Evolutionary conservation across 2,888 invertebrate species (phyloP), one percentile per base, ranked within the genome.

Genomic region (Diaprepes abbreviatus): DNA sequence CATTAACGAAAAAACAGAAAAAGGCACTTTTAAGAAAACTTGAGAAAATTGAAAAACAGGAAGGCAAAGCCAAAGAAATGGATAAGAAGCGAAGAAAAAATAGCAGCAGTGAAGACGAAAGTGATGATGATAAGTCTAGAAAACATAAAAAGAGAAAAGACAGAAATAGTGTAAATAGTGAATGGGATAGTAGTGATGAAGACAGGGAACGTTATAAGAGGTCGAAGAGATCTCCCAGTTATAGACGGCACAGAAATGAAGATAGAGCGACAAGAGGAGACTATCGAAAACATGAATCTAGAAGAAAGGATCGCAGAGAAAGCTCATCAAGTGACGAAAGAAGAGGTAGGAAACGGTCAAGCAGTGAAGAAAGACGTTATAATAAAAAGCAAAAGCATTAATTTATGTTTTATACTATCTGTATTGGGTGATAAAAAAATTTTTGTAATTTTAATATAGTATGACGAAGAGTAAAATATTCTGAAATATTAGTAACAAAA

Each of bases 1-100:
- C 94, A 1, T 84, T 97, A 12, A 91, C 92, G 3, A 93, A 91
- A 72, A 94, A 95, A 78, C 95, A 97, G 80, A 97, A 97, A 84
- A 91, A 94, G 77, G 95, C 94, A 79, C 84, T 97, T 14, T 85
- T 97, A n/a, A 96, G 77, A 57, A 78, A 78, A 73, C 58, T 79
- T 45, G 79, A 79, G 65, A 77, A 76, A 69, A 71, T 74, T 40
- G 78, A 79, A 55, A 73, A 70, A 28, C 64, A 70, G 62, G 72
- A 74, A 50, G 70, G 71, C 48, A 73, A 68, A 58, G 69, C 50
- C 36, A 74, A 76, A 69, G 70, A 68, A 68, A 73, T 70, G 17
- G 72, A 73, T 69, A 75, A 71, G 73, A 83, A 81, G 78, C 79
- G 77, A 73, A 78, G 74, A 66, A 76, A 68, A 74, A 74, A 74